Percentiles rank a stretch among this genome's conserved stretches.
These are phyloP conservation scores for Sander lucioperca DNA, from an alignment of 2,113 vertebrate genomes.

Conservation along the genomic window DNA sequence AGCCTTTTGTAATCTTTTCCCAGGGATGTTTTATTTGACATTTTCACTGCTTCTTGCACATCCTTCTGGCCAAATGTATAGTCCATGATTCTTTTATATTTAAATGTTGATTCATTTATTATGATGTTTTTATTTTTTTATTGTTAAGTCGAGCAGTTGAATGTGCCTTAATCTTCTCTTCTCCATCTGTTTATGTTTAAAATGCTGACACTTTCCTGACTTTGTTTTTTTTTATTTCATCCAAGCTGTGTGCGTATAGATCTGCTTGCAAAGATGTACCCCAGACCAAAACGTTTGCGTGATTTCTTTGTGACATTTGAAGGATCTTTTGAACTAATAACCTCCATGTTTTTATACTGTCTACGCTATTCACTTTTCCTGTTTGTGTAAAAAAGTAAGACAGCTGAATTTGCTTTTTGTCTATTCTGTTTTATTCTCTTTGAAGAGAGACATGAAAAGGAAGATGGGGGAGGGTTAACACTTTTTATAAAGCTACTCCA, in stretches of 20 bases:
- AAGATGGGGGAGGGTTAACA: slow-evolving; percentile 9
- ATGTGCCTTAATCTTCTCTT: slow-evolving; percentile 19
- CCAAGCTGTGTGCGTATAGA: slow-evolving; percentile 2
- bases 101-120: background rate
- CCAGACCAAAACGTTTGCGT: slow-evolving; percentile 9
- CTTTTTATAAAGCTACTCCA: slow-evolving; percentile 46
- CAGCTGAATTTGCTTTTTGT: slow-evolving; percentile 44
- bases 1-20: slow-evolving; percentile 7
- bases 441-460: slow-evolving; percentile 48
- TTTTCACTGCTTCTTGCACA: background rate
- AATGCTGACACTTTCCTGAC: slow-evolving; percentile 15
- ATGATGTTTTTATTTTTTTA: background rate
- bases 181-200: slow-evolving; percentile 29
- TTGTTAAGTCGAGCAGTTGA: background rate
- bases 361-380: slow-evolving; percentile 19
- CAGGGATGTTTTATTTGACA: background rate
- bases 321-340: slow-evolving; percentile 46
- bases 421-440: slow-evolving; percentile 57
- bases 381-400: slow-evolving; percentile 30
- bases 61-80: background rate
- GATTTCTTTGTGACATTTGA: slow-evolving; percentile 44
- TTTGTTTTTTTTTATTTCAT: slow-evolving; percentile 21
- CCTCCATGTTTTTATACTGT: background rate
- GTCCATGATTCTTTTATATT: background rate
- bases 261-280: slow-evolving; percentile 1